phyloP scores from a whole-genome alignment of 2,113 vertebrate genomes.

The Casuarius casuarius region DNA sequence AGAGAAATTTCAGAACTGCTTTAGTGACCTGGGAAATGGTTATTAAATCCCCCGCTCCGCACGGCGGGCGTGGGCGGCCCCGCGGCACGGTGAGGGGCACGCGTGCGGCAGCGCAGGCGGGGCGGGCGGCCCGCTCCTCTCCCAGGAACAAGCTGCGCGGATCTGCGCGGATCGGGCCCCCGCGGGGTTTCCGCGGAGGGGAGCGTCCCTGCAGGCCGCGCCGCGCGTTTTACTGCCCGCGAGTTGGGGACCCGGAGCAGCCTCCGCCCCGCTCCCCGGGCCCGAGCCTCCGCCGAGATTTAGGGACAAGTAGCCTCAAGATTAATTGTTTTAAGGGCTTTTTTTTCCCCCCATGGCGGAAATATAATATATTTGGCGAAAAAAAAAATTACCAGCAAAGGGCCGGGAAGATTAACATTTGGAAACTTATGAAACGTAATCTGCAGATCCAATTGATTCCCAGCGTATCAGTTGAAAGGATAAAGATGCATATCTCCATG shows the following conservation, averaged over 20 bases:
- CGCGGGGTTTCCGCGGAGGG: not conserved
- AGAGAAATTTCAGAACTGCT: not conserved
- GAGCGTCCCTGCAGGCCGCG: not conserved
- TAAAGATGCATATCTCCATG: constrained; percentile 84
- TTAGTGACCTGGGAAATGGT: not conserved
- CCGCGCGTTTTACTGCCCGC: too few species aligned
- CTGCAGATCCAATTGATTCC: constrained; percentile 88
- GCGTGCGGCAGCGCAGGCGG: not conserved
- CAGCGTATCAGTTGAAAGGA: constrained; percentile 85
- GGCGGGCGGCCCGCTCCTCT: fast-evolving
- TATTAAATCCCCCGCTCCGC: not conserved
- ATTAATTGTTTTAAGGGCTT: not conserved
- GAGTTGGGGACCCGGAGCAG: not conserved
- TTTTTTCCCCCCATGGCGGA: not conserved
- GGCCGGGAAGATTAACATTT: constrained; percentile 82
- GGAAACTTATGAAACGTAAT: constrained; percentile 84
- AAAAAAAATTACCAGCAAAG: constrained; percentile 72
- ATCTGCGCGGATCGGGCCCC: fast-evolving
- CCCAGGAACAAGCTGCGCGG: not conserved
- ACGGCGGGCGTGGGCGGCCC: too few species aligned
- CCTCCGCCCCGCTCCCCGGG: too few species aligned
- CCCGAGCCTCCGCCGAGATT: not conserved
- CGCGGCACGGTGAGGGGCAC: too few species aligned
- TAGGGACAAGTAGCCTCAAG: not conserved
- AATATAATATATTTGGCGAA: constrained; percentile 77